These are phyloP conservation scores for Ophraella communa DNA, from an alignment of 2,888 invertebrate species.

Conservation along the genomic window DNA sequence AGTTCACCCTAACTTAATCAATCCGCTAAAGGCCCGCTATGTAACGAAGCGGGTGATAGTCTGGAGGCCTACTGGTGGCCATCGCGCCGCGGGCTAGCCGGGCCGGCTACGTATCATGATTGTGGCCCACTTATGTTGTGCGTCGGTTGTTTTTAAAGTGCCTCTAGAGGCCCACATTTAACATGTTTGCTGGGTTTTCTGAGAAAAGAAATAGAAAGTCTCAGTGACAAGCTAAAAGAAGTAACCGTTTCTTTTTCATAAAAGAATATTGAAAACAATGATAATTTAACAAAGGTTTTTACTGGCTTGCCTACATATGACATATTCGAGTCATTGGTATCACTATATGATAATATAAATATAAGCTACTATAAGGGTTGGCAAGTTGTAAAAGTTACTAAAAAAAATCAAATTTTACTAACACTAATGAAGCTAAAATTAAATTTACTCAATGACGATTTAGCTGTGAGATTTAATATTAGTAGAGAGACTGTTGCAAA, in stretches of 20 bases:
- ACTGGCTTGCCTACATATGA: neutral
- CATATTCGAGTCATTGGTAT: neutral
- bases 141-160: no score
- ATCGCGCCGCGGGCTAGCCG: no score
- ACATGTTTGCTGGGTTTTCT: constrained; percentile 5
- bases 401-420: neutral
- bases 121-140: no score
- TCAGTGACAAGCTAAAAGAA: neutral
- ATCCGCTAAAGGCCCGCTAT: constrained; percentile 7
- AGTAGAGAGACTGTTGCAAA: neutral
- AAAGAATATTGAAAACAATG: neutral
- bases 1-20: neutral
- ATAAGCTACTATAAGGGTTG: neutral
- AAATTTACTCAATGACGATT: neutral
- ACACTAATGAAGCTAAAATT: neutral
- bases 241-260: neutral
- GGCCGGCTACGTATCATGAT: no score
- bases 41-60: constrained; percentile 3
- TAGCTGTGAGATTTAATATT: neutral
- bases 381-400: neutral
- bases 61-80: constrained; percentile 6
- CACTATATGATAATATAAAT: neutral
- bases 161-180: neutral
- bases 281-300: no score
- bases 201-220: neutral